phyloP scores from a whole-genome alignment of 2,797 vertebrate species.

The Rhinophrynus dorsalis region DNA sequence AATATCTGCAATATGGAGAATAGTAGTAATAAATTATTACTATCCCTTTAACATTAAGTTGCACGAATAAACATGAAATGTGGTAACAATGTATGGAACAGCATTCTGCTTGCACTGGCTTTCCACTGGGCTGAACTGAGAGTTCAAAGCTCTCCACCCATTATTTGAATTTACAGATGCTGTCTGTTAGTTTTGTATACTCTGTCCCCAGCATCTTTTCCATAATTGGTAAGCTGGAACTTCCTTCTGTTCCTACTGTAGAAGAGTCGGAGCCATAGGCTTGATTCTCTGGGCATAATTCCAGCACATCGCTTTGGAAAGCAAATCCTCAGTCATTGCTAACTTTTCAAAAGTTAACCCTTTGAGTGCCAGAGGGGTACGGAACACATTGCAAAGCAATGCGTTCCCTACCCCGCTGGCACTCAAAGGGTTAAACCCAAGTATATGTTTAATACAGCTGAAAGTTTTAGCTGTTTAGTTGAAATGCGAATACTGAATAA shows the following conservation, averaged over 20 bases:
- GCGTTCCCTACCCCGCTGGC: too few relatives aligned
- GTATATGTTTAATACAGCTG: not conserved
- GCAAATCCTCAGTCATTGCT: not conserved
- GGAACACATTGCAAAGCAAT: not conserved
- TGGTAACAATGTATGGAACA: not conserved
- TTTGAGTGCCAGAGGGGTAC: not conserved
- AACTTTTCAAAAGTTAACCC: conserved; percentile 2
- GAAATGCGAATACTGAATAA: not conserved
- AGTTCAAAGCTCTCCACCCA: not conserved
- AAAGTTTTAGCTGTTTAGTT: not conserved
- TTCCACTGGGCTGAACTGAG: not conserved
- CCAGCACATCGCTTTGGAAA: conserved; percentile 28
- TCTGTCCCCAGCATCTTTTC: not conserved
- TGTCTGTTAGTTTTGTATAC: not conserved
- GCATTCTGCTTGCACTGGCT: not conserved
- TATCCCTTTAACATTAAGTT: too few relatives aligned
- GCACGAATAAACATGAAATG: not conserved
- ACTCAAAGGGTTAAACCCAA: not conserved
- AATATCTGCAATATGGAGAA: too few relatives aligned
- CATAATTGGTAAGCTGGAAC: conserved; percentile 31
- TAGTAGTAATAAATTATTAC: too few relatives aligned
- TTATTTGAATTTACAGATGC: not conserved
- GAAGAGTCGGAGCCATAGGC: not conserved
- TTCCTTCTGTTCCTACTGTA: not conserved
- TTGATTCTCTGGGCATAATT: conserved; percentile 9